Conservation (phyloP, 2,888 invertebrate species). For the Drosophila meridiana region DNA sequence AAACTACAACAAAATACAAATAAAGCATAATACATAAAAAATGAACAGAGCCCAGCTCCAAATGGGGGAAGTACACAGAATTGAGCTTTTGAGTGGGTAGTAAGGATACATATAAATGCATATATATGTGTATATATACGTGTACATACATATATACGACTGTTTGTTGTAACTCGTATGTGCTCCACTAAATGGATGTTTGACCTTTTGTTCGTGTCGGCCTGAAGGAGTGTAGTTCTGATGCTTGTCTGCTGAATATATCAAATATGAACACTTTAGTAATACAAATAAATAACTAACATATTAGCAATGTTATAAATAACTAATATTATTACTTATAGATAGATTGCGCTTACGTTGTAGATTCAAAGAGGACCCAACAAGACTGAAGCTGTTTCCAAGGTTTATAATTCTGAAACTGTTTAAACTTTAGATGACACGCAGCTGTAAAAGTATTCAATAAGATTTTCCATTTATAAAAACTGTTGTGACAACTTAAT, state of each 20-base stretch:
- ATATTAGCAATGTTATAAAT: too few relatives aligned
- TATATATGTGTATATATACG: not conserved
- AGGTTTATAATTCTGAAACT: not conserved
- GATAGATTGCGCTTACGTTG: not conserved
- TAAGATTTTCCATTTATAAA: not conserved
- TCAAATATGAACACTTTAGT: not conserved
- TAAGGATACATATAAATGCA: not conserved
- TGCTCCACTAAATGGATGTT: constrained; percentile 47
- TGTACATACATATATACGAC: not conserved
- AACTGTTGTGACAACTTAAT: too few relatives aligned
- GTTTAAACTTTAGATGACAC: not conserved
- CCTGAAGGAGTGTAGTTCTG: constrained; percentile 8
- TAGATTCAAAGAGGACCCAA: not conserved
- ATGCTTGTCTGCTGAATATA: constrained; percentile 6
- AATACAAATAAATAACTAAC: too few relatives aligned
- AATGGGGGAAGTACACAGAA: constrained; percentile 11
- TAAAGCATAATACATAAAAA: constrained; percentile 63
- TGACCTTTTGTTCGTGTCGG: constrained; percentile 33
- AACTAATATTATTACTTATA: too few relatives aligned
- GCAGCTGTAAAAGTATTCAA: not conserved
- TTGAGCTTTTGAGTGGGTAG: constrained; percentile 15
- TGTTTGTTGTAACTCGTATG: constrained; percentile 31
- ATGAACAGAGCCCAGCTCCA: constrained; percentile 30
- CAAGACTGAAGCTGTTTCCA: not conserved
- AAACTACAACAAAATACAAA: constrained; percentile 45